A percentile compares a stretch with the other conserved stretches of the same genome.
Evolutionary conservation across 2,888 invertebrate genomes (phyloP).

Genomic region (Polymixis flavicincta): DNA sequence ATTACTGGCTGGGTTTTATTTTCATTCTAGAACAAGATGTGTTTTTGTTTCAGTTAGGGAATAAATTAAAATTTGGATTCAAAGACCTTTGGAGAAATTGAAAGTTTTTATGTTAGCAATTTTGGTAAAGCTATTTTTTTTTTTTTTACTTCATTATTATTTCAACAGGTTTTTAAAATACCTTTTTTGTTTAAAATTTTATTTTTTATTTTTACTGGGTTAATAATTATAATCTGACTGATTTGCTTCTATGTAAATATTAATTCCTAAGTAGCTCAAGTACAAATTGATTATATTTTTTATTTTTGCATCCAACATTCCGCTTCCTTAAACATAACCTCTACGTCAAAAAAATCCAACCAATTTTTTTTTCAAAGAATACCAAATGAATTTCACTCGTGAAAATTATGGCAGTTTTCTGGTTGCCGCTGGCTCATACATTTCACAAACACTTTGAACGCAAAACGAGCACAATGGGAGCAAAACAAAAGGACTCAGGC

Average conservation of each 20-base stretch:
- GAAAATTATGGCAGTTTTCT: conserved; percentile 46
- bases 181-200: not conserved
- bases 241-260: not conserved
- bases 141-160: conserved; percentile 4
- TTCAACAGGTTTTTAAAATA: conserved; percentile 2
- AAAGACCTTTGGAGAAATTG: not conserved
- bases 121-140: not conserved
- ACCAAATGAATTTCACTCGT: conserved; percentile 26
- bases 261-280: not conserved
- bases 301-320: not conserved
- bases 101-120: not conserved
- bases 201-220: no score
- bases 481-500: conserved; percentile 62
- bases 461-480: conserved; percentile 54
- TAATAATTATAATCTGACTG: not conserved
- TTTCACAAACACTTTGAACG: conserved; percentile 55
- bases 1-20: not conserved
- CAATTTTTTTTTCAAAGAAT: no score
- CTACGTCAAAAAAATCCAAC: conserved; percentile 19
- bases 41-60: conserved; percentile 18
- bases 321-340: not conserved
- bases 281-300: not conserved
- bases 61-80: not conserved
- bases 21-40: not conserved
- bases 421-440: conserved; percentile 50